These are phyloP conservation scores for Crotalus tigris DNA, from an alignment of 2,113 vertebrate species.

Conservation along the genomic window DNA sequence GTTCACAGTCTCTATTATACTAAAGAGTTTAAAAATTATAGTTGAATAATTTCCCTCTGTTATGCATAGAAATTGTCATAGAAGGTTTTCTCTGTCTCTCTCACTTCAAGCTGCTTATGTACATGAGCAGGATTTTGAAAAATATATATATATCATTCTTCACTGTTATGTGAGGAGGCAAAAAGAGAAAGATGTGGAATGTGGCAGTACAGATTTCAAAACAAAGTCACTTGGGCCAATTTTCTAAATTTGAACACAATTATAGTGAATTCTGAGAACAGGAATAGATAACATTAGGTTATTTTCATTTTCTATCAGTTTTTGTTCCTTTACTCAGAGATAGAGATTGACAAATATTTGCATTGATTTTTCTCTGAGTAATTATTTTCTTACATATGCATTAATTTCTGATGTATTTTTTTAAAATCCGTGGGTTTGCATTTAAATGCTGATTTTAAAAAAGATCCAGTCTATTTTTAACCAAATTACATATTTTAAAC, in stretches of 20 bases:
- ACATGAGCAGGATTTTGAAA: neutral
- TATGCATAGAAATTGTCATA: constrained; percentile 31
- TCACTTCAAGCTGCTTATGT: neutral
- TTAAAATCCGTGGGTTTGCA: neutral
- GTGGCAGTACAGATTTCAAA: neutral
- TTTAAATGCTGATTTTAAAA: neutral
- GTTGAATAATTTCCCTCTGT: constrained; percentile 52
- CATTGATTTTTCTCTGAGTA: neutral
- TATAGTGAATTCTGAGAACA: neutral
- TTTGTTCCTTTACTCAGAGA: neutral
- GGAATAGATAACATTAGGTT: neutral
- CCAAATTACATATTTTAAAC: neutral
- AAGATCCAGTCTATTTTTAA: neutral
- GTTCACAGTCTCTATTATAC: constrained; percentile 61
- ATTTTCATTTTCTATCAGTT: neutral
- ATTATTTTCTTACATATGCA: neutral
- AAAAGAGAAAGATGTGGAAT: neutral
- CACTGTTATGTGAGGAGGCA: neutral
- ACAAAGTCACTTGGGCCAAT: neutral
- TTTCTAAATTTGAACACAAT: neutral
- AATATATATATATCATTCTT: neutral
- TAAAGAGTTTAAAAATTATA: constrained; percentile 54
- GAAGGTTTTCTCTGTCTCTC: neutral
- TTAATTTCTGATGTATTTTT: neutral
- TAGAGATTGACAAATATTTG: neutral